Evolutionary conservation across 2,888 invertebrate species (phyloP).

Genomic region (Drepanosiphum platanoidis): DNA sequence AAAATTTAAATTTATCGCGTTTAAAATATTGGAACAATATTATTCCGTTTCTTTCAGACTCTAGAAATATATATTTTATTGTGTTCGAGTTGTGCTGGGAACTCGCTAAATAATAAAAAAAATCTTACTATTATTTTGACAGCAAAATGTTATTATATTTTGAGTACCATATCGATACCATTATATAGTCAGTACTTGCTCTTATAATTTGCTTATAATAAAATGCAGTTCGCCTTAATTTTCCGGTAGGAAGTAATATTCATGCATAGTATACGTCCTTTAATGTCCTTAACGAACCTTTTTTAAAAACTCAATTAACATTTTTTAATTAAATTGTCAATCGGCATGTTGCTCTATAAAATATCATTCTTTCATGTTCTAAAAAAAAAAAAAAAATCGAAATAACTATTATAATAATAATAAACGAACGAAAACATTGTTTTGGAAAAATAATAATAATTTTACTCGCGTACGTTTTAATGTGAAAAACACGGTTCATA

Average conservation of each 20-base stretch:
- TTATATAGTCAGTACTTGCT: no score
- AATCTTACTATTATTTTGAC: background rate
- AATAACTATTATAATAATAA: no score
- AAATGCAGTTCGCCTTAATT: no score
- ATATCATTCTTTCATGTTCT: background rate
- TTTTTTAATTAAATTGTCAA: background rate
- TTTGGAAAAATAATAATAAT: background rate
- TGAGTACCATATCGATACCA: background rate
- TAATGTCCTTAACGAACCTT: no score
- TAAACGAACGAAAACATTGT: background rate
- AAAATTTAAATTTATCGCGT: background rate
- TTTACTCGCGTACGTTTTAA: background rate
- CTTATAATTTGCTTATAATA: background rate
- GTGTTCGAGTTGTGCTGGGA: background rate
- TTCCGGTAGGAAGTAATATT: no score
- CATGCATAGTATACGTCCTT: no score
- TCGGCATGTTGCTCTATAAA: background rate
- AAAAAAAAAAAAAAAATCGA: no score
- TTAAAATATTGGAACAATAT: background rate
- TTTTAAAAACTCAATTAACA: no score
- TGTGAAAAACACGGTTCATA: background rate
- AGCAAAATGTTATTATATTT: background rate
- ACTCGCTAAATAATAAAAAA: background rate
- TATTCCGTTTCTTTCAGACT: background rate
- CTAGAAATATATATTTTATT: background rate